Evolutionary conservation across 2,888 invertebrate genomes (phyloP).

Genomic region (Heliconius ismenius): DNA sequence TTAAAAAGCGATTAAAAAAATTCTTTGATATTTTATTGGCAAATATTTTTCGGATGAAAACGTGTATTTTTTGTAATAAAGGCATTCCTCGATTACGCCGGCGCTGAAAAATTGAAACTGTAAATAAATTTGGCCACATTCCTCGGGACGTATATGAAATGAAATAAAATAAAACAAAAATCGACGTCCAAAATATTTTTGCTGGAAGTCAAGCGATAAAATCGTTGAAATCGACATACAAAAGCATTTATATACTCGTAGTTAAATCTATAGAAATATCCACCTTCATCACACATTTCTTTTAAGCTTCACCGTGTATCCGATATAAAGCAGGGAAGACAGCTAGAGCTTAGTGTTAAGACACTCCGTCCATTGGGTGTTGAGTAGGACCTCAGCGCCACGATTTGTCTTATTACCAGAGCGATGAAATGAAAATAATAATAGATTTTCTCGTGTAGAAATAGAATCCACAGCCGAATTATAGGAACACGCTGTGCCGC

Average conservation of each 20-base stretch:
- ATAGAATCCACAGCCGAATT: neutral
- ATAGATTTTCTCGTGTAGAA: neutral
- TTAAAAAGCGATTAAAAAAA: neutral
- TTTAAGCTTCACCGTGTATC: neutral
- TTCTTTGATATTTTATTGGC: neutral
- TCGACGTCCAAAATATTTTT: slow-evolving; percentile 11
- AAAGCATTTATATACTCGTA: neutral
- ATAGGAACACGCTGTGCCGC: too few species aligned
- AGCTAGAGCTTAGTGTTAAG: neutral
- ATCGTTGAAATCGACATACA: neutral
- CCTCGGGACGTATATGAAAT: neutral
- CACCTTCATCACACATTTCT: too few species aligned
- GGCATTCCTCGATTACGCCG: slow-evolving; percentile 17
- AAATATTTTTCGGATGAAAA: neutral
- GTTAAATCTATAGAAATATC: neutral
- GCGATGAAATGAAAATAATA: neutral
- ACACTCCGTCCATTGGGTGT: neutral
- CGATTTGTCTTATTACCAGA: neutral
- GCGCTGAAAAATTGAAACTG: slow-evolving; percentile 21
- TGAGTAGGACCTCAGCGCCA: neutral
- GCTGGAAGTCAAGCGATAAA: slow-evolving; percentile 10
- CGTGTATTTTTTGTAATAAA: slow-evolving; percentile 15
- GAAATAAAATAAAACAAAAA: slow-evolving; percentile 10
- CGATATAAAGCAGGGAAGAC: neutral
- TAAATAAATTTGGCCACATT: slow-evolving; percentile 22